Evolutionary conservation across 2,113 vertebrate genomes (phyloP), one percentile per base, ranked within the genome.

Genomic region (Lasiurus cinereus): DNA sequence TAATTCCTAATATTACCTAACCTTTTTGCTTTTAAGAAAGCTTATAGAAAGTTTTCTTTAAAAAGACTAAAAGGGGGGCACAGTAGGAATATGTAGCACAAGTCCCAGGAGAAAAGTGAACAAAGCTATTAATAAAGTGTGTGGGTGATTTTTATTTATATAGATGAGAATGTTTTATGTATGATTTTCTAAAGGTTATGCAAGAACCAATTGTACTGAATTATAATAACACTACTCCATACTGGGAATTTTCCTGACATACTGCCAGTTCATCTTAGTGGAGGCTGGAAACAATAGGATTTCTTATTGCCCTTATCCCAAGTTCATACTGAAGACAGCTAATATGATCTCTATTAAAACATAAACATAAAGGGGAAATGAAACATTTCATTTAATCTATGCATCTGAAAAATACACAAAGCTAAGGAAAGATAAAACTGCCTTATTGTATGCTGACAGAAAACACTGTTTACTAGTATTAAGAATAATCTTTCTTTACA

Each of bases 131-230:
- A 97, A 97, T 97, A 97, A 91, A 94, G 74, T 90, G 70, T 96
- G 97, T 97, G 97, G 97, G 97, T 94, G 96, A 97, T 97, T 97
- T 97, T 97, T 97, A 97, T 97, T 97, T 97, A 97, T 97, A 97
- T 64, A 97, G 97, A 97, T n/a, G 96, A 91, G 96, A 96, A 82
- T 97, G 72, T 80, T 90, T 90, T 93, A 97, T 97, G 96, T 9
- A 97, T 67, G 86, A 88, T 96, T 97, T 98, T 97, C 89, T 97
- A 96, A 97, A 96, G 92, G 79, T 93, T 85, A 82, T 67, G 64
- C 39, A 82, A 97, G 96, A 94, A 95, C 90, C 52, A 88, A 74
- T 85, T 96, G 94, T 52, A 95, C 74, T 72, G 78, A 93, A 96
- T 62, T 94, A 86, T 87, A 97, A 94, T 96, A 95, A 90, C 70